Conservation (phyloP, 2,797 vertebrate species). For the Rhincodon typus region DNA sequence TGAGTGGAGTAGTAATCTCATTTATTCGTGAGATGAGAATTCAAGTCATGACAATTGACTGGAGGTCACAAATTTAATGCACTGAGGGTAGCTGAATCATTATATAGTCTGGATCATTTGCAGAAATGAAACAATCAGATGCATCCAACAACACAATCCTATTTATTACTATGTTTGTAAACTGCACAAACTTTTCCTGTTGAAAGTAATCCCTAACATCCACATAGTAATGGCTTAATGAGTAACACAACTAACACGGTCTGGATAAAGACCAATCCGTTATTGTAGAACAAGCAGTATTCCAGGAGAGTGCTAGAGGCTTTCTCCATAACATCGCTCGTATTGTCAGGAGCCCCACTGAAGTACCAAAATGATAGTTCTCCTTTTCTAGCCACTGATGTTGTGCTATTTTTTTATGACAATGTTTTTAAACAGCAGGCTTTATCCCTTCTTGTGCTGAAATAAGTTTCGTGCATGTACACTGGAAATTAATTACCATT, state of each 20-base stretch:
- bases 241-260: background rate
- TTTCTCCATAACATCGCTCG: background rate
- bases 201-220: background rate
- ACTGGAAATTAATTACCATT: background rate
- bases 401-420: background rate
- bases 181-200: background rate
- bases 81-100: background rate
- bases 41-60: background rate
- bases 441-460: background rate
- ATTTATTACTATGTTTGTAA: background rate
- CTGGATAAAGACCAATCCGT: slow-evolving; percentile 24
- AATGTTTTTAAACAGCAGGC: background rate
- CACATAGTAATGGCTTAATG: background rate
- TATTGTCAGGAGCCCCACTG: background rate
- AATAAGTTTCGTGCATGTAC: background rate
- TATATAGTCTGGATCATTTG: background rate
- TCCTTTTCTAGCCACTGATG: background rate
- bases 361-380: background rate
- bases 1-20: background rate
- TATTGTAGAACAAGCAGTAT: background rate
- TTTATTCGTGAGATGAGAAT: background rate
- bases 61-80: background rate
- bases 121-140: background rate
- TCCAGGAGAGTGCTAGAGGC: background rate
- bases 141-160: background rate